phyloP scores from a whole-genome alignment of 1,140 invertebrate genomes.

The Diploscapter pachys region DNA sequence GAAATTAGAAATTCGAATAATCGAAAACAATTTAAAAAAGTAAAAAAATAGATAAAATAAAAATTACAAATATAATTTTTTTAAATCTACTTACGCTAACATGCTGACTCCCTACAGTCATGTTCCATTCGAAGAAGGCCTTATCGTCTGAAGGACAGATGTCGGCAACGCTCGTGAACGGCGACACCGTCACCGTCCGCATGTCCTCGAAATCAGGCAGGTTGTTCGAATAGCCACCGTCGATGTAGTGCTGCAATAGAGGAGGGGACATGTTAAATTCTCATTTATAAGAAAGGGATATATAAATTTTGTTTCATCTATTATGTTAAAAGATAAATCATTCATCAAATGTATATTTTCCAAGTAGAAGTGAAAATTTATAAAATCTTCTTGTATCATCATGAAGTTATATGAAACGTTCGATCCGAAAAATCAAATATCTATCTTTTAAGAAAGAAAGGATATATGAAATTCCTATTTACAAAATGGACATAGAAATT shows the following conservation, averaged over 20 bases:
- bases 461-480: too few relatives aligned
- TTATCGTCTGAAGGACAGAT: constrained; percentile 46
- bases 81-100: constrained; percentile 42
- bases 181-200: constrained; percentile 58
- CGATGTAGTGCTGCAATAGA: constrained; percentile 57
- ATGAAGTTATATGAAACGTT: too few relatives aligned
- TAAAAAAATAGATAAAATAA: constrained; percentile 18
- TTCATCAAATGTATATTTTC: too few relatives aligned
- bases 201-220: constrained; percentile 59
- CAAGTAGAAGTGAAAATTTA: too few relatives aligned
- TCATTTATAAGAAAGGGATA: too few relatives aligned
- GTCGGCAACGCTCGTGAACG: constrained; percentile 36
- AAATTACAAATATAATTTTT: neutral
- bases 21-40: constrained; percentile 16
- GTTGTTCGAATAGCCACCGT: constrained; percentile 62
- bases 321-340: too few relatives aligned
- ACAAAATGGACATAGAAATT: too few relatives aligned
- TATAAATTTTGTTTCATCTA: too few relatives aligned
- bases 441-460: too few relatives aligned
- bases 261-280: too few relatives aligned
- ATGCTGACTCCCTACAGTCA: constrained; percentile 39
- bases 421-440: too few relatives aligned
- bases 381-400: too few relatives aligned
- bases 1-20: constrained; percentile 37
- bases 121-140: constrained; percentile 54